Conservation (phyloP, 2,888 invertebrate species). For the Scelioninae gen. 2 region DNA sequence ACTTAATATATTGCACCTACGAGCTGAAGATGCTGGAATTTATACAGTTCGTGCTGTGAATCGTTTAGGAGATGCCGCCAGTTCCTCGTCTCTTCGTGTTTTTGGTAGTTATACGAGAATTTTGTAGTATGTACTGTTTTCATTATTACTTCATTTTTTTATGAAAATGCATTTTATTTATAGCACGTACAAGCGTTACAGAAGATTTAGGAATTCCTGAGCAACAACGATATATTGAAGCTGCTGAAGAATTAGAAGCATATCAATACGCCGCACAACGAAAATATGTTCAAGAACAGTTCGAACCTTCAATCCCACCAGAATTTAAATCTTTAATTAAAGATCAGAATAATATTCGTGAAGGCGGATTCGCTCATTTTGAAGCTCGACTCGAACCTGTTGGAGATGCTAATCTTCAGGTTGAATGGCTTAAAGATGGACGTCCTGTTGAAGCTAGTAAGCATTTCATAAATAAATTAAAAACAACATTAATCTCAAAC, state of each 20-base stretch:
- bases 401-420: constrained; percentile 91
- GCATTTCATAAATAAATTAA: too few species aligned
- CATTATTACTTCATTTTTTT: too few species aligned
- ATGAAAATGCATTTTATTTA: constrained; percentile 20
- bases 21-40: constrained; percentile 97
- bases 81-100: constrained; percentile 86
- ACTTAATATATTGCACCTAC: constrained; percentile 98
- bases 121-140: too few species aligned
- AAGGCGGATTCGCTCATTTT: constrained; percentile 96
- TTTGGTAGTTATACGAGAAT: too few species aligned
- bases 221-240: constrained; percentile 93
- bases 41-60: constrained; percentile 95
- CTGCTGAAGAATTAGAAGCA: constrained; percentile 92
- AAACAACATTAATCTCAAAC: too few species aligned
- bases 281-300: constrained; percentile 86
- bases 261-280: constrained; percentile 89
- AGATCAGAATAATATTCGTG: constrained; percentile 89
- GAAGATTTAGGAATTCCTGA: constrained; percentile 92
- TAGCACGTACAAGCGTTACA: constrained; percentile 87
- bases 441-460: constrained; percentile 90
- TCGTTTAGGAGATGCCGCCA: constrained; percentile 92
- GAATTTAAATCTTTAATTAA: constrained; percentile 93
- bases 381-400: constrained; percentile 96
- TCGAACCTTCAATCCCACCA: constrained; percentile 87
- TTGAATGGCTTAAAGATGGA: constrained; percentile 96